Base-by-base conservation (phyloP, 2,113 vertebrate genomes). In the Pycnonotus jocosus region DNA sequence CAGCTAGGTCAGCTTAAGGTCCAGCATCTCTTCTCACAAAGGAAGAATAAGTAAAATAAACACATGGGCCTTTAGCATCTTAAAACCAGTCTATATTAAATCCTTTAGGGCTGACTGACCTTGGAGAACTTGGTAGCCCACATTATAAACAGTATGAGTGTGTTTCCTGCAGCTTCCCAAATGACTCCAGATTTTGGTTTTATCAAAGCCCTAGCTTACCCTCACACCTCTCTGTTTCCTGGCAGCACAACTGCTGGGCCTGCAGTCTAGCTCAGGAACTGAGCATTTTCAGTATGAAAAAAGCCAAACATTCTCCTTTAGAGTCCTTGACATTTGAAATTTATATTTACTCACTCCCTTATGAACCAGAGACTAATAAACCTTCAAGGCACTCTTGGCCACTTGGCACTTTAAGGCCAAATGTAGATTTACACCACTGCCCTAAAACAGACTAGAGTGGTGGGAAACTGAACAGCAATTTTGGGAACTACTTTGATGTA, bases 261-360 rank as follows among this genome's bases (percentile, higher is more conserved):
- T 85, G 33, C n/a, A 74, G 17, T 23, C 0, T 0, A 74, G 35
- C 6, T 62, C 60, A 27, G 20, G 17, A 60, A 66, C 13, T 37
- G 37, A 79, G 25, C 23, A 54, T 11, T 44, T 13, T 25, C 20
- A 25, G 13, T 48, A 45, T 21, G 9, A 71, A 81, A 88, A 72
- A 73, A 69, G 37, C 5, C 22, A 93, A 61, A 40, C 9, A 15
- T 40, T 76, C 35, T 84, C 42, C 50, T 78, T 78, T 66, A 71
- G 47, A 57, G 24, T 79, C 66, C 51, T 64, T 76, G 14, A 53
- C 48, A 77, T 90, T 82, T 76, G 48, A 81, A 94, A 90, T 85
- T 81, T 45, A 5, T 54, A 54, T 84, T 70, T 83, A 69, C 50
- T 44, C 16, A 47, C 5, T 81, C 38, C 20, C 20, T 65, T 50